Conservation (phyloP, 2,797 vertebrate genomes). For the Cyclura pinguis region DNA sequence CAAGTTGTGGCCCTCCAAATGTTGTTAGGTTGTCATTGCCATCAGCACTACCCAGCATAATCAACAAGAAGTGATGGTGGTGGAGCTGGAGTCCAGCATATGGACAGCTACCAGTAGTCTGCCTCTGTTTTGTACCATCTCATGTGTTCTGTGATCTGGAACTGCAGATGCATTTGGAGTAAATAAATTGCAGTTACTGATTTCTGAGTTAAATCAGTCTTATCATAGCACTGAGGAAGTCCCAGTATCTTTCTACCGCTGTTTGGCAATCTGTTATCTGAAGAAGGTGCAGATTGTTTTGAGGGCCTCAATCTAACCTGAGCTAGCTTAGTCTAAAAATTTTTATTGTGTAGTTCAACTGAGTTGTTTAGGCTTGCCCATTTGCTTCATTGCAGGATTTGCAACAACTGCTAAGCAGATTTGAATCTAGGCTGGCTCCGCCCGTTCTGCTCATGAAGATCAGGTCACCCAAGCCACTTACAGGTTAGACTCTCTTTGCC, state of each 20-base stretch:
- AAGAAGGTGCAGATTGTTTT: constrained; percentile 3
- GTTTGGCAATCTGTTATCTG: not conserved
- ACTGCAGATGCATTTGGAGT: not conserved
- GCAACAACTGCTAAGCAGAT: constrained; percentile 49
- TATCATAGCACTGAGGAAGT: not conserved
- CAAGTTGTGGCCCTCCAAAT: too few species aligned
- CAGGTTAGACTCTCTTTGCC: constrained; percentile 76
- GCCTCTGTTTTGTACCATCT: not conserved
- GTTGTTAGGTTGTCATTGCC: too few species aligned
- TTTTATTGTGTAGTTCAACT: too few species aligned
- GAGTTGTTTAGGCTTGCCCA: not conserved
- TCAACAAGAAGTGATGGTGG: too few species aligned
- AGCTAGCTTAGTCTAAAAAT: not conserved
- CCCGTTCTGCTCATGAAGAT: constrained; percentile 80
- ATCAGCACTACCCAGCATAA: too few species aligned
- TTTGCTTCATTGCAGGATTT: constrained; percentile 52
- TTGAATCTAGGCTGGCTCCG: constrained; percentile 76
- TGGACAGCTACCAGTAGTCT: too few species aligned
- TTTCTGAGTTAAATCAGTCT: not conserved
- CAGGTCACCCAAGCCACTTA: constrained; percentile 77
- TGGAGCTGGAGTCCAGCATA: too few species aligned
- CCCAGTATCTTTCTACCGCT: not conserved
- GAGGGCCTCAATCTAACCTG: not conserved
- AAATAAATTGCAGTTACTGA: too few species aligned
- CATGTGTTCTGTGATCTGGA: not conserved